These are phyloP conservation scores for Cervus canadensis DNA, from an alignment of 2,113 vertebrate genomes.

Conservation along the genomic window DNA sequence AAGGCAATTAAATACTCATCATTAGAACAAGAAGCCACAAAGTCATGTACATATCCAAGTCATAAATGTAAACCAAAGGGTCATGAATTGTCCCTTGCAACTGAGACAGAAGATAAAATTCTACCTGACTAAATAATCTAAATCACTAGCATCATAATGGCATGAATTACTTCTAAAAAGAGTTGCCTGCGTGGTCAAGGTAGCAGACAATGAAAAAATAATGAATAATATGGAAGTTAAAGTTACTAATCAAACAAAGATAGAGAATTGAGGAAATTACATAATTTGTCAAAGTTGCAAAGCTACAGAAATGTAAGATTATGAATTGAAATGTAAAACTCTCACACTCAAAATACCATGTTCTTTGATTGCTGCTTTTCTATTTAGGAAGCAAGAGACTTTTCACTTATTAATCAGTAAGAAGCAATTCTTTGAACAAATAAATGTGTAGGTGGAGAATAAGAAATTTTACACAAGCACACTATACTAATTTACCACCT, in stretches of 20 bases:
- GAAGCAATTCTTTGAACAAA: slow-evolving; percentile 9
- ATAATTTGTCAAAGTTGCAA: background rate
- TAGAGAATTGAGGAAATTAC: background rate
- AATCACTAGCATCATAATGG: background rate
- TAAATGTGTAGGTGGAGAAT: background rate
- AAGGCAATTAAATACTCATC: background rate
- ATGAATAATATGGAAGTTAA: background rate
- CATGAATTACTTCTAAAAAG: background rate
- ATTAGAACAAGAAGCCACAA: background rate
- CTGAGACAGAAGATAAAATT: background rate
- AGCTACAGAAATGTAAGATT: background rate
- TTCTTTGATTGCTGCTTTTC: background rate
- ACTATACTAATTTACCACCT: slow-evolving; percentile 26
- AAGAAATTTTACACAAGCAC: background rate
- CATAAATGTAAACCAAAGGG: background rate
- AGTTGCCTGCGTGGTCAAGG: background rate
- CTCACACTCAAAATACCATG: background rate
- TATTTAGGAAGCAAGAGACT: background rate
- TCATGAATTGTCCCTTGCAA: background rate
- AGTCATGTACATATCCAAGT: background rate
- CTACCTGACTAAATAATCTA: background rate
- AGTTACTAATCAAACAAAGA: background rate
- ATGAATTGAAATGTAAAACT: background rate
- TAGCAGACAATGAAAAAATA: background rate
- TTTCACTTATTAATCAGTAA: background rate